Conservation (phyloP, 2,113 vertebrate genomes). For the Marmota flaviventris region DNA sequence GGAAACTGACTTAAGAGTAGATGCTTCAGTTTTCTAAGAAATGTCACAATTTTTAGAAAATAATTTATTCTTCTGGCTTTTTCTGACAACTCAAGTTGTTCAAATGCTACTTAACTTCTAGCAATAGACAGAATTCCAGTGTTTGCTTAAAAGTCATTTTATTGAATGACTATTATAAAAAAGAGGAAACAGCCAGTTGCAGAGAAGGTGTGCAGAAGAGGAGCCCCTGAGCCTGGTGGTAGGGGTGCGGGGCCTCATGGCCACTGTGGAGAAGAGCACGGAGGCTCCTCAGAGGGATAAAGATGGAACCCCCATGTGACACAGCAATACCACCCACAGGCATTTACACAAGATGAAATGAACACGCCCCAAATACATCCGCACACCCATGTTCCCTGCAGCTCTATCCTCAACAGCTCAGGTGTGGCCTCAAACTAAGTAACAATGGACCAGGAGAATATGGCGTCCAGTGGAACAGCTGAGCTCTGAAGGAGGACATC, state of each 20-base stretch:
- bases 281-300: background rate
- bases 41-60: background rate
- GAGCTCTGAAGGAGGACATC: too few species aligned
- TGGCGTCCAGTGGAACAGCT: background rate
- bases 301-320: fast-evolving
- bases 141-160: constrained; percentile 19
- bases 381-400: too few species aligned
- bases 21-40: background rate
- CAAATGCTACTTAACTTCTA: too few species aligned
- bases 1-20: too few species aligned
- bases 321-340: background rate
- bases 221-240: too few species aligned
- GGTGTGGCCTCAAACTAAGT: too few species aligned
- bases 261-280: background rate
- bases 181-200: too few species aligned
- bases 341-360: background rate
- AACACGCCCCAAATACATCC: background rate
- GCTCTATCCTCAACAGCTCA: background rate
- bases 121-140: background rate
- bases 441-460: too few species aligned
- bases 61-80: background rate
- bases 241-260: too few species aligned
- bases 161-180: too few species aligned
- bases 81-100: background rate
- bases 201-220: too few species aligned